Percentiles rank a stretch among this genome's conserved stretches.
phyloP scores from a whole-genome alignment of 2,888 invertebrate genomes.

The Cetonia aurata region DNA sequence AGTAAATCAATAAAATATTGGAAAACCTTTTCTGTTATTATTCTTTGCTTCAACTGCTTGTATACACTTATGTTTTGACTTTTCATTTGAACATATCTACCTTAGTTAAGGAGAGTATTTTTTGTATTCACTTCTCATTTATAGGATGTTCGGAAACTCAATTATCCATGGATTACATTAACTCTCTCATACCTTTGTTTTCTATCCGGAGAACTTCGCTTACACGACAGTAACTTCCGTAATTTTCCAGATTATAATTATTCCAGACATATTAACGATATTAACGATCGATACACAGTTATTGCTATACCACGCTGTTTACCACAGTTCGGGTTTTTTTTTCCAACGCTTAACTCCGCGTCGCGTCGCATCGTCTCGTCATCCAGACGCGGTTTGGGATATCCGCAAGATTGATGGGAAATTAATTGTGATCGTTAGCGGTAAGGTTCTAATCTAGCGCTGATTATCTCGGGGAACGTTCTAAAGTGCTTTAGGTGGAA shows the following conservation, averaged over 20 bases:
- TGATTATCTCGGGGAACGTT: slow-evolving; percentile 27
- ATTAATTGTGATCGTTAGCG: slow-evolving; percentile 36
- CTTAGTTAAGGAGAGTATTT: too few relatives aligned
- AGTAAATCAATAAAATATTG: too few relatives aligned
- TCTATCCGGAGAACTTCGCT: slow-evolving; percentile 7
- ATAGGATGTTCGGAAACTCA: too few relatives aligned
- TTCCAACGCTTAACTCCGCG: background rate
- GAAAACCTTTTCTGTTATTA: too few relatives aligned
- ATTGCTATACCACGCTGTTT: slow-evolving; percentile 1
- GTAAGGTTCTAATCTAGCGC: slow-evolving; percentile 17
- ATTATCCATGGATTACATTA: background rate
- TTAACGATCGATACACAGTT: slow-evolving; percentile 23
- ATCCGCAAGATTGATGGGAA: slow-evolving; percentile 31
- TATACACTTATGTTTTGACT: too few relatives aligned
- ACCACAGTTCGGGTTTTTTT: slow-evolving; percentile 17
- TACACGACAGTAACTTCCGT: background rate
- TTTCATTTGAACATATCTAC: too few relatives aligned
- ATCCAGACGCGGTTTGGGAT: background rate
- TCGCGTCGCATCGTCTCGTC: too few relatives aligned
- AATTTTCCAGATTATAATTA: slow-evolving; percentile 16
- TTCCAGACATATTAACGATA: slow-evolving; percentile 13
- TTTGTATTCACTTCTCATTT: too few relatives aligned
- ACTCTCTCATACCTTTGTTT: background rate
- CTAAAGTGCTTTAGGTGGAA: slow-evolving; percentile 20
- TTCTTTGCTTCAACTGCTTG: too few relatives aligned